Evolutionary conservation across 2,797 vertebrate genomes (phyloP).

Genomic region (Sebastes oblongus): DNA sequence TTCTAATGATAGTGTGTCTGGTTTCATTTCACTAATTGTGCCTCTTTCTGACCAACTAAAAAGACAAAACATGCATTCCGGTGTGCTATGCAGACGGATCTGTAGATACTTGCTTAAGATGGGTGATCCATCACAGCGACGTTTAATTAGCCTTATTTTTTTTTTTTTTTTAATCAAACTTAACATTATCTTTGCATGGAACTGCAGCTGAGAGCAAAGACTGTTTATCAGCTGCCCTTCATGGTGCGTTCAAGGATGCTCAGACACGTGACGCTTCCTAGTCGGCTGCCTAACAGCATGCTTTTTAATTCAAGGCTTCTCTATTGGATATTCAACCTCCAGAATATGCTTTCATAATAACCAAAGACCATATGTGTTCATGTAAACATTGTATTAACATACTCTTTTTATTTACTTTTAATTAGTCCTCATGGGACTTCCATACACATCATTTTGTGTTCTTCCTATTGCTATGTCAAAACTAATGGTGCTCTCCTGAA

Average conservation of each 20-base stretch:
- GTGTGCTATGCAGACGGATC: slow-evolving; percentile 23
- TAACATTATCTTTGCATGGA: slow-evolving; percentile 27
- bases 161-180: slow-evolving; percentile 7
- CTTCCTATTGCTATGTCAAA: neutral
- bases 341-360: neutral
- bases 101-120: slow-evolving; percentile 35
- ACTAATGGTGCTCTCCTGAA: slow-evolving; percentile 3
- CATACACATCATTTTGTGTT: neutral
- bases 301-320: neutral
- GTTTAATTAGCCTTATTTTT: slow-evolving; percentile 43
- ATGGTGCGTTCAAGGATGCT: slow-evolving; percentile 39
- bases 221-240: slow-evolving; percentile 19
- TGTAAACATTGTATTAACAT: too few relatives aligned
- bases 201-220: slow-evolving; percentile 34
- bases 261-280: slow-evolving; percentile 3
- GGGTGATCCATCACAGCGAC: slow-evolving; percentile 54
- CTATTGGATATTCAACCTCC: neutral
- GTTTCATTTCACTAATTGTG: slow-evolving; percentile 2
- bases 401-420: neutral
- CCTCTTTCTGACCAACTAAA: neutral
- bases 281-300: neutral
- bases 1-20: neutral
- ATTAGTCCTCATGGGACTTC: neutral
- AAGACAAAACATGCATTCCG: neutral
- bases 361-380: neutral